Evolutionary conservation across 2,888 invertebrate species (phyloP), one percentile per base, ranked within the genome.

Genomic region (Plagodis pulveraria): DNA sequence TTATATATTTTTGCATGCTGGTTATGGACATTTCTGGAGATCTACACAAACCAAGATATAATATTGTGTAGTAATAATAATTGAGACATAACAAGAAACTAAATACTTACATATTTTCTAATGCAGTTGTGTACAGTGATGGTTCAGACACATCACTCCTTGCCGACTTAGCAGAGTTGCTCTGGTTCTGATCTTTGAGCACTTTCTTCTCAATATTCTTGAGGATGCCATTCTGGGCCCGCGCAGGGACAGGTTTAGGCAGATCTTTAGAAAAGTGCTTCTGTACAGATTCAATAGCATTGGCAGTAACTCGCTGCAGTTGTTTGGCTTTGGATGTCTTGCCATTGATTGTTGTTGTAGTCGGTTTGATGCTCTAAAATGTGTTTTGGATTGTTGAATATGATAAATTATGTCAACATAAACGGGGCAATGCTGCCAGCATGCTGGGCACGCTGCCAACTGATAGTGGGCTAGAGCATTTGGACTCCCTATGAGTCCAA

Each of bases 81-180:
- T 22, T 22, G 4, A 22, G 22, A 22, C 22, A 22, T 1, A 22
- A 22, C 22, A 22, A 22, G 22, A 22, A 22, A 22, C 22, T 22
- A 62, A 52, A 66, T 66, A 93, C 94, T 94, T 83, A 95, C 95
- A 94, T 92, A 64, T 95, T 96, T 78, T 97, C 97, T 71, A 96
- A 87, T 5, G 97, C 96, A 62, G 96, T 96, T 78, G 95, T 93
- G 73, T 97, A 97, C 40, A 97, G 86, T 32, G 96, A 96, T 44
- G 96, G 96, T 71, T 96, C 96, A 74, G 96, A 96, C 52, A 95
- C 94, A 87, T 95, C 95, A 76, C 96, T 96, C 58, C 92, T 87
- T 0, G 86, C 86, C 7, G 93, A 93, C 40, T 93, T 88, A 0
- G 77, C 74, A 35, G 91, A 91, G 50, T 72, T 80, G 60, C 87